These are phyloP conservation scores for Anguilla pacifica DNA, from an alignment of 2,797 vertebrate species.

Conservation along the genomic window DNA sequence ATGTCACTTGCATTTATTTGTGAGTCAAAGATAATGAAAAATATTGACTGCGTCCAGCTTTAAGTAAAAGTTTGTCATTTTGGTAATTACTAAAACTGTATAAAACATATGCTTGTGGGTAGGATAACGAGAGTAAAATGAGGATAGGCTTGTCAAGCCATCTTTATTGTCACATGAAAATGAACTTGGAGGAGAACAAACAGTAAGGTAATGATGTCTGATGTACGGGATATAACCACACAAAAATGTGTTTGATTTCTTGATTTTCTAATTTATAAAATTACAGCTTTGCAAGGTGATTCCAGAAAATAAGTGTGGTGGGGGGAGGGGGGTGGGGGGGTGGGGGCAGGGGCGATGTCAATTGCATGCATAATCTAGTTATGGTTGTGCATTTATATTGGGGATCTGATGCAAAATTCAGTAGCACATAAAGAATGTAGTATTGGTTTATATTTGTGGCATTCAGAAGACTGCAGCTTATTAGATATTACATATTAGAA, in stretches of 20 bases:
- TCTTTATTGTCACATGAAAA: neutral
- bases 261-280: constrained; percentile 2
- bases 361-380: neutral
- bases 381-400: neutral
- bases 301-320: neutral
- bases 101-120: neutral
- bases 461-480: neutral
- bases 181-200: neutral
- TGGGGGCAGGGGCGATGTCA: neutral
- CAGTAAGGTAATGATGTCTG: neutral
- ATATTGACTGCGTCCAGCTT: neutral
- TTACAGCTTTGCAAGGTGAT: neutral
- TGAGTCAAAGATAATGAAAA: neutral
- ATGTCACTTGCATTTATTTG: neutral
- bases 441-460: neutral
- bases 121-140: neutral
- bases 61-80: neutral
- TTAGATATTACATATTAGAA: neutral
- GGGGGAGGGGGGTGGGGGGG: too few species aligned
- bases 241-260: constrained; percentile 14
- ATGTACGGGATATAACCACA: neutral
- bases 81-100: neutral
- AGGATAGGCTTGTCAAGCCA: neutral
- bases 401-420: neutral
- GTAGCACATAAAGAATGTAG: neutral